Base-by-base conservation (phyloP, 2,113 vertebrate species). In the Hypanus sabinus region DNA sequence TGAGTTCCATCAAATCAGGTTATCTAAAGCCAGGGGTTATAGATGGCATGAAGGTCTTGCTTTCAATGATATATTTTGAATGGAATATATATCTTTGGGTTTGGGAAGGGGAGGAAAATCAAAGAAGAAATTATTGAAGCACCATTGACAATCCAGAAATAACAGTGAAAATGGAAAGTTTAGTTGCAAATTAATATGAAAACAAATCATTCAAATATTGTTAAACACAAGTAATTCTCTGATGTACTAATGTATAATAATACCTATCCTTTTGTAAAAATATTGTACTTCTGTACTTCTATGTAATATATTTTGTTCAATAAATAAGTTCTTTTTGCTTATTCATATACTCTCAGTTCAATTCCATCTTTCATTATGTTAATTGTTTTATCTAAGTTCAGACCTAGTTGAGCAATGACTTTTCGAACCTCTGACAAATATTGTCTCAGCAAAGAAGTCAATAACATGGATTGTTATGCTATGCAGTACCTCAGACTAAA, bases 291-390 rank as follows among this genome's bases (percentile, higher is more conserved):
- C 65, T 33, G 85, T 65, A 65, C 38, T 90, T 90, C 30, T 33
- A 6, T 46, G 46, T 30, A 33, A 10, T 16, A 88, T 65, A 5
- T 33, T 85, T 90, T 33, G 60, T 62, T 90, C 16, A 68, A 65
- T 65, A 90, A 90, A 65, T 90, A 20, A 90, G 30, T 90, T 87
- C 55, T 87, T 68, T 65, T 90, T 90, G 60, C 30, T 65, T 33
- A 90, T 65, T 33, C 33, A 65, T 18, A 90, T 65, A 36, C 83
- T 57, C 55, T 87, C 83, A n/a, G 83, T 87, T 60, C 55, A 60
- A 10, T 60, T 62, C 83, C 4, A n/a, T 16, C 83, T 87, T 87
- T n/a, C 55, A 57, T 60, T 24, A 87, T 60, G 9, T 87, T 55
- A 60, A 11, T 87, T 55, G 60, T 87, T 87, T 81, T 60, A 46